These are phyloP conservation scores for Drosophila atripex DNA, from an alignment of 2,888 invertebrate genomes.

Conservation along the genomic window DNA sequence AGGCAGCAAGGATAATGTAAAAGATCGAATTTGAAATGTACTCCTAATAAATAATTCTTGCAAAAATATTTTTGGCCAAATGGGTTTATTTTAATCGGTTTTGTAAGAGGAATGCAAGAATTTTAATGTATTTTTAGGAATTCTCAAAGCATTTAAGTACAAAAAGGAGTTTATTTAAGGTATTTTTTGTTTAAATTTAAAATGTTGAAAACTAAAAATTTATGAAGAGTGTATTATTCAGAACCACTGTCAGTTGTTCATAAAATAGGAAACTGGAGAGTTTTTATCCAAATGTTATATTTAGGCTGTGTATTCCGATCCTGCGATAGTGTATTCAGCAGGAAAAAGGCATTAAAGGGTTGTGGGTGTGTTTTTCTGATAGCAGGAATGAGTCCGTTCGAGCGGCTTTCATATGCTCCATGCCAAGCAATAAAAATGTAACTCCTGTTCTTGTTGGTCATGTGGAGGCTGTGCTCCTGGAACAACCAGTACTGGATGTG, in stretches of 20 bases:
- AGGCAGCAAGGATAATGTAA: slow-evolving; percentile 9
- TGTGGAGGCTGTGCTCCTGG: slow-evolving; percentile 28
- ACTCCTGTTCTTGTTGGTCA: slow-evolving; percentile 56
- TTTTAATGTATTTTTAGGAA: neutral
- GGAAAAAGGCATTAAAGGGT: slow-evolving; percentile 45
- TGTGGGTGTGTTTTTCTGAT: slow-evolving; percentile 22
- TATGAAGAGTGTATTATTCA: too few relatives aligned
- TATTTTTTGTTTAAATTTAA: too few relatives aligned
- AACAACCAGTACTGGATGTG: slow-evolving; percentile 12
- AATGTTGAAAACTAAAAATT: too few relatives aligned
- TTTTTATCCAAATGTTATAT: neutral
- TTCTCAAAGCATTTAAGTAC: neutral
- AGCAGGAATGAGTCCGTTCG: slow-evolving; percentile 36
- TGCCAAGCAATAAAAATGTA: slow-evolving; percentile 75
- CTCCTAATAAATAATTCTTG: neutral
- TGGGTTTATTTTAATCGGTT: neutral
- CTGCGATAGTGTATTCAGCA: slow-evolving; percentile 25
- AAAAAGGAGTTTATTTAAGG: too few relatives aligned
- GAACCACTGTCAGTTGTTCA: too few relatives aligned
- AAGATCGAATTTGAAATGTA: slow-evolving; percentile 26
- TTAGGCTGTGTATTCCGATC: neutral
- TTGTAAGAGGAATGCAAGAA: neutral
- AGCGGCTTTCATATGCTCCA: slow-evolving; percentile 73
- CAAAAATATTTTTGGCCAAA: neutral
- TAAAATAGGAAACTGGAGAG: neutral